Conservation (phyloP, 2,113 vertebrate species). For the Perognathus longimembris region DNA sequence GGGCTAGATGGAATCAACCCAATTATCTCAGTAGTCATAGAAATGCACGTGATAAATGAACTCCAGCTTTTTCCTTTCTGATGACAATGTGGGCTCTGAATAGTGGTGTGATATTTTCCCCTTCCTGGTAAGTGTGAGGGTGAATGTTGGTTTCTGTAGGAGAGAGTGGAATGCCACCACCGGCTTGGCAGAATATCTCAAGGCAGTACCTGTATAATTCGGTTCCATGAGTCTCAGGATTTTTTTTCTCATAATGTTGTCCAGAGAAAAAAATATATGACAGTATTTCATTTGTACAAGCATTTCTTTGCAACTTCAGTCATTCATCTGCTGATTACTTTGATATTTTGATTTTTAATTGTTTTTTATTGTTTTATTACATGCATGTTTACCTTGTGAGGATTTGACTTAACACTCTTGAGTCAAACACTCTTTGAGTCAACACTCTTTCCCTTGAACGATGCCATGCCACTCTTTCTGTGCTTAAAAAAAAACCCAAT, state of each 20-base stretch:
- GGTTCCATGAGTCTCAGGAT: not conserved
- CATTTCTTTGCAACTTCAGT: constrained; percentile 12
- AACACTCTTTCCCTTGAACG: no score
- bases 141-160: constrained; percentile 47
- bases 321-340: not conserved
- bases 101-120: constrained; percentile 30
- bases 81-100: constrained; percentile 61
- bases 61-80: constrained; percentile 65
- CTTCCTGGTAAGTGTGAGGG: not conserved
- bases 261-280: not conserved
- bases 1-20: constrained; percentile 70
- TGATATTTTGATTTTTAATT: not conserved
- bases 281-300: not conserved
- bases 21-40: constrained; percentile 75
- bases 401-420: no score
- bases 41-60: constrained; percentile 68
- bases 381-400: no score
- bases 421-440: no score
- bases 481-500: no score
- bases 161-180: not conserved
- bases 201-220: constrained; percentile 24
- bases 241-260: not conserved
- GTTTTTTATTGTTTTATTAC: not conserved
- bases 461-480: no score
- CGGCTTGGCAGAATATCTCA: constrained; percentile 52